A percentile compares a stretch with the other conserved stretches of the same genome.
These are phyloP conservation scores for Pionites leucogaster DNA, from an alignment of 2,113 vertebrate genomes.

Conservation along the genomic window DNA sequence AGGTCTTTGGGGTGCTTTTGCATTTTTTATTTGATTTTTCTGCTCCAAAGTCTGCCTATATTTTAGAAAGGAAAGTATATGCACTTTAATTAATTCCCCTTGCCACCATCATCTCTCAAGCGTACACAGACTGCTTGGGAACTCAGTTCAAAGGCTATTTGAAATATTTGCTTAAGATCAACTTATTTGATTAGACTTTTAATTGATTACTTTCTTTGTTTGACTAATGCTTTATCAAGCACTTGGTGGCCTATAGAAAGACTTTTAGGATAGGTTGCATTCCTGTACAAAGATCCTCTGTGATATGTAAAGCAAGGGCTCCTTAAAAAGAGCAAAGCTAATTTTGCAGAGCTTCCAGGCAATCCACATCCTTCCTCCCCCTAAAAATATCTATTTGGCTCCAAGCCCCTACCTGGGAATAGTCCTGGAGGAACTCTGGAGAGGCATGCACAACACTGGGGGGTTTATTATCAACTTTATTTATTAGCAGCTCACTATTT, in stretches of 20 bases:
- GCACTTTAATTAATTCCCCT: not conserved
- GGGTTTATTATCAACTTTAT: not conserved
- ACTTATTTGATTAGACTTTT: conserved; percentile 57
- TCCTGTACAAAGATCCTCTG: not conserved
- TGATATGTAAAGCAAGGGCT: not conserved
- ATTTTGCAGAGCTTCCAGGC: not conserved
- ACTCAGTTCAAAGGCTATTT: conserved; percentile 26
- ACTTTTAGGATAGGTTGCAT: not conserved
- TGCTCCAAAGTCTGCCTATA: not conserved
- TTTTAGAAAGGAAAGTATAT: not conserved
- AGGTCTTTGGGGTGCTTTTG: not conserved
- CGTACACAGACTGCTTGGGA: not conserved
- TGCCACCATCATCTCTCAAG: not conserved
- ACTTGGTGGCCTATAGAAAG: not conserved
- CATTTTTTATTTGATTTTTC: not conserved
- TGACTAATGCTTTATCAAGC: not conserved
- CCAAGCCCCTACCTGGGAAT: not conserved
- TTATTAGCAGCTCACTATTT: not conserved
- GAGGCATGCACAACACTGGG: accelerated
- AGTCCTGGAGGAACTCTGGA: not conserved
- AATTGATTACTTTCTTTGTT: conserved; percentile 50
- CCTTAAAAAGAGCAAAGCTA: not conserved
- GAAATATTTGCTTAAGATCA: conserved; percentile 50
- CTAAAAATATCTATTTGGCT: not conserved
- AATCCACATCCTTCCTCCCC: not conserved